Evolutionary conservation across 2,797 vertebrate species (phyloP).

Genomic region (Pristis pectinata): DNA sequence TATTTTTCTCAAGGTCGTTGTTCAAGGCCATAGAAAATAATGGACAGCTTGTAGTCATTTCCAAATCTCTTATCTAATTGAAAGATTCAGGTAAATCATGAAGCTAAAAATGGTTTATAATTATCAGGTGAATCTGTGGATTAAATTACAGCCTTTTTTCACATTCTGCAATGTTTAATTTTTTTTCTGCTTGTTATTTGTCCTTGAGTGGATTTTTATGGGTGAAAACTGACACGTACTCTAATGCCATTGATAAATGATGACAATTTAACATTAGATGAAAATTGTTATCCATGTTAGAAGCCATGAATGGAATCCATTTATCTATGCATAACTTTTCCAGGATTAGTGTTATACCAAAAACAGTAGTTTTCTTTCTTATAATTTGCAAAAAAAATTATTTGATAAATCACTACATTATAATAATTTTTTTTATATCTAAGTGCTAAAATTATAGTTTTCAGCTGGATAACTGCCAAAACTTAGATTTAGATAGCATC

Average conservation of each 20-base stretch:
- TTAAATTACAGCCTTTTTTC: slow-evolving; percentile 27
- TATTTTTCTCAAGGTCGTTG: background rate
- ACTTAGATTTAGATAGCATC: no score
- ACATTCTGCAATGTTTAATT: slow-evolving; percentile 1
- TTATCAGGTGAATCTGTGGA: background rate
- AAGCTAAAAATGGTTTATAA: slow-evolving; percentile 23
- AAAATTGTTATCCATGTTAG: background rate
- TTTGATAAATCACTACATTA: no score
- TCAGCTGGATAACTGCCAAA: no score
- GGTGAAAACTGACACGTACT: background rate
- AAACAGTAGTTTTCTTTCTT: background rate
- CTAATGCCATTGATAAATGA: background rate
- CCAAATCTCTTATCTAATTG: background rate
- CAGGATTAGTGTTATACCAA: background rate
- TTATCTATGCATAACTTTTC: background rate
- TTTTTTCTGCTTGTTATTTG: slow-evolving; percentile 4
- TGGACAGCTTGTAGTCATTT: slow-evolving; percentile 5
- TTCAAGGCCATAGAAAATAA: slow-evolving; percentile 10
- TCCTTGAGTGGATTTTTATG: background rate
- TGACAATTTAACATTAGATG: background rate
- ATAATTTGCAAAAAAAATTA: background rate
- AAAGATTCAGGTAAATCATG: slow-evolving; percentile 20
- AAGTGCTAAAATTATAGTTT: background rate
- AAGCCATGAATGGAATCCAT: background rate
- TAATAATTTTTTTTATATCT: background rate